Percentiles rank a stretch among this genome's conserved stretches.
phyloP scores from a whole-genome alignment of 64 coral and sea anemone genomes.

The Montipora sp. region DNA sequence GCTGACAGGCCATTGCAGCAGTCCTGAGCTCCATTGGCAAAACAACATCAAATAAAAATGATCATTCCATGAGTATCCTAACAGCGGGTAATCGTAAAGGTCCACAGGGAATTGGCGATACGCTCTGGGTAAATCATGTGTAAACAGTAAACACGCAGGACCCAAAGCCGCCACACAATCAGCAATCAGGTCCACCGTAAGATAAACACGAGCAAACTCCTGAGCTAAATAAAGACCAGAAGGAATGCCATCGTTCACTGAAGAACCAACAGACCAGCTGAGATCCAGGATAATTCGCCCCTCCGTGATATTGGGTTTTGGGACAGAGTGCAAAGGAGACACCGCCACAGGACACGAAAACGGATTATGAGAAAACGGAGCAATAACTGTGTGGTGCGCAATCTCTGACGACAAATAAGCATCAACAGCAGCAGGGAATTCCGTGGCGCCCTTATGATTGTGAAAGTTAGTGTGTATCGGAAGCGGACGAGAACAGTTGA shows the following conservation, averaged over 20 bases:
- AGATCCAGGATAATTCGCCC: slow-evolving; percentile 17
- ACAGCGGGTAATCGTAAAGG: slow-evolving; percentile 10
- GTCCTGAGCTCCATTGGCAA: slow-evolving; percentile 29
- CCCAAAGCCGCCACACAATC: neutral
- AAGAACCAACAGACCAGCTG: neutral
- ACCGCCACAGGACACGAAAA: neutral
- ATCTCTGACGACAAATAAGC: neutral
- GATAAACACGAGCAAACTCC: neutral
- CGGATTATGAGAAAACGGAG: neutral
- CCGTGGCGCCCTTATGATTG: neutral
- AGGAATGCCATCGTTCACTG: neutral
- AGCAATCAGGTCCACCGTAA: neutral
- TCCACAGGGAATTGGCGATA: slow-evolving; percentile 16
- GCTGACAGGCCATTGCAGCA: slow-evolving; percentile 44
- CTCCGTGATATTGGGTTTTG: neutral
- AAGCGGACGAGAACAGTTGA: neutral
- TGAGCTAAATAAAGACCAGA: neutral
- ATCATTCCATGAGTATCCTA: slow-evolving; percentile 3
- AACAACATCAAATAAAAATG: slow-evolving; percentile 7
- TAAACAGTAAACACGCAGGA: neutral
- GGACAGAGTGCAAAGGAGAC: slow-evolving; percentile 17
- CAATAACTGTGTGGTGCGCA: neutral
- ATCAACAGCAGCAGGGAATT: neutral
- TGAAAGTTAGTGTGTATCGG: neutral
- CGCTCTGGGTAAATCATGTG: neutral